phyloP scores from a whole-genome alignment of 1,140 invertebrate species.

The Panagrolaimus sp. region DNA sequence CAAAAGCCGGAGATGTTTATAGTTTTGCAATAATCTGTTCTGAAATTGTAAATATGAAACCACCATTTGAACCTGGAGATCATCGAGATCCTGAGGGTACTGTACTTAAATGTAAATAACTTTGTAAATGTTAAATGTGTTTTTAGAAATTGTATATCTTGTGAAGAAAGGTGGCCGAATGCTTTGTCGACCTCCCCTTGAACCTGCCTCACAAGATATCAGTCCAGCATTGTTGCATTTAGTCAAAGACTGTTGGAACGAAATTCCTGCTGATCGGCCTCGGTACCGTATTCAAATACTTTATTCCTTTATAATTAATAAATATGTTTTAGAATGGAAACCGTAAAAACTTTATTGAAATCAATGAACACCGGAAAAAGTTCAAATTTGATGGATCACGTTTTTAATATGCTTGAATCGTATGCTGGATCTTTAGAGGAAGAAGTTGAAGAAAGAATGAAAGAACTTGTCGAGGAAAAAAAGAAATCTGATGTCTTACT shows the following conservation, averaged over 20 bases:
- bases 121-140: constrained; percentile 9
- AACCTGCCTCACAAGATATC: constrained; percentile 25
- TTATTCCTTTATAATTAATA: too few relatives aligned
- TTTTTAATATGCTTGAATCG: constrained; percentile 78
- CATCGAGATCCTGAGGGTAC: constrained; percentile 14
- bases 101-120: neutral
- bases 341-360: constrained; percentile 29
- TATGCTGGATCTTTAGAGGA: constrained; percentile 76
- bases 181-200: constrained; percentile 19
- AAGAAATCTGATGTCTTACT: constrained; percentile 85
- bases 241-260: constrained; percentile 47
- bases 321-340: too few relatives aligned
- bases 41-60: constrained; percentile 46
- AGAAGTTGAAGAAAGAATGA: constrained; percentile 83
- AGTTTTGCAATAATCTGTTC: constrained; percentile 50
- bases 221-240: constrained; percentile 41
- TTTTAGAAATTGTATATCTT: constrained; percentile 37
- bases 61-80: constrained; percentile 28
- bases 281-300: too few relatives aligned
- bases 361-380: constrained; percentile 64
- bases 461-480: constrained; percentile 87
- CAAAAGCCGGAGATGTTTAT: constrained; percentile 42
- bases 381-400: constrained; percentile 78
- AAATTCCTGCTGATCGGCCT: constrained; percentile 44
- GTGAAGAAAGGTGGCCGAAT: constrained; percentile 32